Evolutionary conservation across 2,888 invertebrate genomes (phyloP), one percentile per base, ranked within the genome.

Genomic region (Andrena praecox): DNA sequence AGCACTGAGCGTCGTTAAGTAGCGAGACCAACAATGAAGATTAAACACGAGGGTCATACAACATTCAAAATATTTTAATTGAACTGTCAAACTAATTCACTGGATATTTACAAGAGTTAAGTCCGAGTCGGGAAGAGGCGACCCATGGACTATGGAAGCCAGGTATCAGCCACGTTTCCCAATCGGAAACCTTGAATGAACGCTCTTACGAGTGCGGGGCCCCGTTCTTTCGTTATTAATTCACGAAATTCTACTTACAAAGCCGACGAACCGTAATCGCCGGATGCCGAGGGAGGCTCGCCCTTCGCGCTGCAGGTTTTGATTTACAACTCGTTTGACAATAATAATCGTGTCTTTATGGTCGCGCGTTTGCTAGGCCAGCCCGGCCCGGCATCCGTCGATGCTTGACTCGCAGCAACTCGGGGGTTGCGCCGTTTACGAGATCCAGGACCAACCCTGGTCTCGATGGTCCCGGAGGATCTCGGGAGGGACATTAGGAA

Each of bases 401-500:
- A 81, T 29, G 42, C 54, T 78, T 69, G 77, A 77, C 80, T 71
- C 67, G 71, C 68, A 64, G 42, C 16, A 42, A 62, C 59, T 64
- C 71, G 69, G 10, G 12, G 52, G 52, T 35, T 20, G 42, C 31
- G 63, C 35, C 73, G 59, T 77, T 72, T 69, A 63, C 67, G 31
- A 59, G 72, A 69, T 63, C n/a, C 42, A 2, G 20, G 31, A 50
- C n/a, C 52, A 48, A 31, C 27, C 42, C 42, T 42, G 42, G 16
- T 16, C 42, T 16, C 42, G 16, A 42, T 42, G 62, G 66, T 12
- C 70, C 69, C 33, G 29, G 29, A 66, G 66, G 66, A 76, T 67
- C 50, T 29, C 8, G 12, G 59, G n/a, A 60, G 54, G 74, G 67
- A 76, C 85, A 88, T 88, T 88, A 87, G 70, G 80, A 71, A 89